Evolutionary conservation across 2,797 vertebrate species (phyloP).

Genomic region (Xyrichtys novacula): DNA sequence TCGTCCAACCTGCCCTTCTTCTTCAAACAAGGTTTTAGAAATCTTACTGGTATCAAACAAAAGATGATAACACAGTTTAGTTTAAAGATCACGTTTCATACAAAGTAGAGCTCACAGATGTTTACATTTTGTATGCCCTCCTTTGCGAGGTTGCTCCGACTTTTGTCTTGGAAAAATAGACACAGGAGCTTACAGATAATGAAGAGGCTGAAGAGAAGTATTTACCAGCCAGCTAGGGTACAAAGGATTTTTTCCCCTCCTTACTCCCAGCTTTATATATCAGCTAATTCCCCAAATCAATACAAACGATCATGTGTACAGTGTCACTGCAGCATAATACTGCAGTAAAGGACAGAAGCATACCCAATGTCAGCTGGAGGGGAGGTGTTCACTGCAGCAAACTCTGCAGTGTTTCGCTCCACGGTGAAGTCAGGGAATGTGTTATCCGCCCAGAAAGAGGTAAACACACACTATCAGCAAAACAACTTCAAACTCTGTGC

Average conservation of each 20-base stretch:
- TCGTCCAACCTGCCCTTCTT: conserved; percentile 48
- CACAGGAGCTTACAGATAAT: not conserved
- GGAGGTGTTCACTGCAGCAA: conserved; percentile 76
- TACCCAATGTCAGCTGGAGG: conserved; percentile 51
- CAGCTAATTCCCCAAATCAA: conserved; percentile 55
- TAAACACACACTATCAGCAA: not conserved
- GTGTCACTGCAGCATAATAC: conserved; percentile 48
- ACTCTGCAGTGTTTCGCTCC: conserved; percentile 68
- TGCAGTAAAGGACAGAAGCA: conserved; percentile 69
- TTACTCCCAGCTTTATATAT: conserved; percentile 30
- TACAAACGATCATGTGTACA: conserved; percentile 33
- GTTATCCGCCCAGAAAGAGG: conserved; percentile 29
- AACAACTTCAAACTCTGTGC: conserved; percentile 1
- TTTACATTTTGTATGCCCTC: not conserved
- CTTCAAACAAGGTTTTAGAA: conserved; percentile 11
- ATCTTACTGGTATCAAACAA: not conserved
- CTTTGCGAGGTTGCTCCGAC: conserved; percentile 2
- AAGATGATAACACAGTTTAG: not conserved
- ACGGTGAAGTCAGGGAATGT: conserved; percentile 48
- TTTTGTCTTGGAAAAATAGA: conserved; percentile 12
- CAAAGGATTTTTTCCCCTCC: conserved; percentile 16
- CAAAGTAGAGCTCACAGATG: conserved; percentile 5
- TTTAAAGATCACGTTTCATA: not conserved
- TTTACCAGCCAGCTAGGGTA: conserved; percentile 13
- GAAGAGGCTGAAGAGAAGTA: not conserved